phyloP scores from a whole-genome alignment of 2,797 vertebrate species.

The Gymnopithys bicolor region DNA sequence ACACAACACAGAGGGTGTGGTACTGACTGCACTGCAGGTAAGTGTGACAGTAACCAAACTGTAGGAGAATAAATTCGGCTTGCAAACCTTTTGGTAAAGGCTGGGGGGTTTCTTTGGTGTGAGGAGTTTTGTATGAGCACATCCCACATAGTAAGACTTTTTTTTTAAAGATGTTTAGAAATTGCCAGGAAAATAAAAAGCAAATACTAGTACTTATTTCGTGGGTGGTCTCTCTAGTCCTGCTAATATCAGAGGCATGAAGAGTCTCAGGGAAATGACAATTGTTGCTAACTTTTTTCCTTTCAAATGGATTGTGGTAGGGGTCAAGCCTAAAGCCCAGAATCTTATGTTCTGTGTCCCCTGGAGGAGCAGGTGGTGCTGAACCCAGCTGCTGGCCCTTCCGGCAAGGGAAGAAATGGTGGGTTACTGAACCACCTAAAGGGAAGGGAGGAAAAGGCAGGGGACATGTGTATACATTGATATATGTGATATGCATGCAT shows the following conservation, averaged over 20 bases:
- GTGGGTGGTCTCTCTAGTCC: background rate
- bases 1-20: background rate
- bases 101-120: too few species aligned
- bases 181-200: background rate
- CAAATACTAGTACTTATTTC: background rate
- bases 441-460: background rate
- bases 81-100: background rate
- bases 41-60: background rate
- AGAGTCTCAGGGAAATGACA: background rate
- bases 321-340: background rate
- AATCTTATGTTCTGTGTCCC: background rate
- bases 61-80: background rate
- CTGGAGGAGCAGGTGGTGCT: background rate
- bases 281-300: background rate
- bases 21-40: background rate
- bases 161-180: background rate
- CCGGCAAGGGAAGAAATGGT: background rate
- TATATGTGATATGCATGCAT: background rate
- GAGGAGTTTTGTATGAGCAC: too few species aligned
- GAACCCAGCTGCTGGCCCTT: background rate
- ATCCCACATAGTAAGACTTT: background rate
- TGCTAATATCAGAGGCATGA: background rate
- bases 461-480: background rate
- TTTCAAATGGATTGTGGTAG: background rate
- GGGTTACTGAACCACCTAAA: background rate